Evolutionary conservation across 1,140 invertebrate genomes (phyloP).

Genomic region (Drosophila takahashii): DNA sequence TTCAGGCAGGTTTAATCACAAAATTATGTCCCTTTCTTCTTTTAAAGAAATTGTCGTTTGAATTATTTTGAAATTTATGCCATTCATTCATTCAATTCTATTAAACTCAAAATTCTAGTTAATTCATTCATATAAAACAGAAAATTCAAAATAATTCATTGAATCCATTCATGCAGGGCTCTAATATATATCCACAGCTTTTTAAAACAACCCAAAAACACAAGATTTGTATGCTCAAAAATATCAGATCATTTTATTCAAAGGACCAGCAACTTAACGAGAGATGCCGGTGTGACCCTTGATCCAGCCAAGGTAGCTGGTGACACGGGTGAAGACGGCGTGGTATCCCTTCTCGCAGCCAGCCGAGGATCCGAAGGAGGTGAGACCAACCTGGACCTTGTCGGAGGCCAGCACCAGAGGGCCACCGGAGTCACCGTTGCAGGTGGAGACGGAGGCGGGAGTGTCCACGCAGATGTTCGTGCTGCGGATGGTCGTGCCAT

Average conservation of each 20-base stretch:
- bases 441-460: constrained; percentile 62
- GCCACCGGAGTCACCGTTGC: constrained; percentile 85
- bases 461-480: constrained; percentile 73
- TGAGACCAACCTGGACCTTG: constrained; percentile 85
- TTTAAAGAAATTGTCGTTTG: no score
- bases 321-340: constrained; percentile 86
- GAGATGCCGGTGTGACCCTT: constrained; percentile 66
- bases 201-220: neutral
- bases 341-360: constrained; percentile 86
- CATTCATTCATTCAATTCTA: no score
- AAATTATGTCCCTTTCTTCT: no score
- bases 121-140: no score
- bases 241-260: neutral
- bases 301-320: constrained; percentile 86
- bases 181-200: no score
- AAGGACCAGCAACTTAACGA: constrained; percentile 24
- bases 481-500: constrained; percentile 35
- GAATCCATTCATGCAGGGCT: no score
- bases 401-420: constrained; percentile 77
- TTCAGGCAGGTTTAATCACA: no score
- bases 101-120: no score
- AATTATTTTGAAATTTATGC: no score
- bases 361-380: constrained; percentile 85
- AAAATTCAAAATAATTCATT: no score
- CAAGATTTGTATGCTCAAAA: constrained; percentile 3